phyloP scores from a whole-genome alignment of 2,888 invertebrate genomes.

The Globia sparganii region DNA sequence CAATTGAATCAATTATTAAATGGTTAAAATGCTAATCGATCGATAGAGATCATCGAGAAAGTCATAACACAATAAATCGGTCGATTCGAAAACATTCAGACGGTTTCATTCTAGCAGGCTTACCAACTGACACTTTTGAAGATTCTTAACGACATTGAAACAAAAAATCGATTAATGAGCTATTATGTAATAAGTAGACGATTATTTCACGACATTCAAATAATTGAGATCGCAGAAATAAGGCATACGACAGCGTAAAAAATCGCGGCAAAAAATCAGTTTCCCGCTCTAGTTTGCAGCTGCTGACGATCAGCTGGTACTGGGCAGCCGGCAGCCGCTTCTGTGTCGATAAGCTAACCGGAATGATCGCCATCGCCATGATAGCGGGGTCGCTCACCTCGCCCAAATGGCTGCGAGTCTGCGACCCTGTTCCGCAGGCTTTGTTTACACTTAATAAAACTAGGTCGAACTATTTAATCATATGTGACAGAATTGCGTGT shows the following conservation, averaged over 20 bases:
- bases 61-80: conserved; percentile 29
- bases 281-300: conserved; percentile 79
- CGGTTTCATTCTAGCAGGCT: conserved; percentile 16
- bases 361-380: conserved; percentile 81
- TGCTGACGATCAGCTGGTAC: conserved; percentile 40
- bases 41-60: conserved; percentile 23
- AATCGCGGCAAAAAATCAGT: conserved; percentile 74
- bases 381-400: conserved; percentile 87
- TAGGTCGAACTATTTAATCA: conserved; percentile 75
- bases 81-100: conserved; percentile 6
- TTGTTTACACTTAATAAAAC: conserved; percentile 77
- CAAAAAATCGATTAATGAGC: conserved; percentile 9
- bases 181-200: conserved; percentile 34
- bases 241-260: conserved; percentile 55
- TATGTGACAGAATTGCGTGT: conserved; percentile 31
- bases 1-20: conserved; percentile 40
- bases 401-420: conserved; percentile 83
- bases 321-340: conserved; percentile 53
- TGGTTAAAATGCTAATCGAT: conserved; percentile 24
- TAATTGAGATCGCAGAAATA: conserved; percentile 26
- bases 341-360: conserved; percentile 80
- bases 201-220: conserved; percentile 30
- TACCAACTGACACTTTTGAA: conserved; percentile 13
- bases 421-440: conserved; percentile 82
- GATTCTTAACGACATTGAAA: conserved; percentile 5